Conservation (phyloP, 1,140 invertebrate species). For the Paraescarpia echinospica region DNA sequence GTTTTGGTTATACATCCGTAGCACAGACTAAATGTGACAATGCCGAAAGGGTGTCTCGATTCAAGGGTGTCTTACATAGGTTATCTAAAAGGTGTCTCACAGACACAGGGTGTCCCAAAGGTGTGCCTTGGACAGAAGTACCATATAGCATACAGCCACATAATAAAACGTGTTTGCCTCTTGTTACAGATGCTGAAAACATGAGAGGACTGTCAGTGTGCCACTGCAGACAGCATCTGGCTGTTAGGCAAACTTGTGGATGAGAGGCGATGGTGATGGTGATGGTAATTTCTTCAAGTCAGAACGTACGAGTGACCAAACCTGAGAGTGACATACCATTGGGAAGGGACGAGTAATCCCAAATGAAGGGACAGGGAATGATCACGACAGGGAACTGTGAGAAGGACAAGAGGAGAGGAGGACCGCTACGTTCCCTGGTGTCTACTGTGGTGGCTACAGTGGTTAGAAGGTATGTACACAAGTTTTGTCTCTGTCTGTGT, state of each 20-base stretch:
- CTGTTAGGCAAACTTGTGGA: background rate
- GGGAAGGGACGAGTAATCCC: background rate
- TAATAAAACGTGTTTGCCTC: background rate
- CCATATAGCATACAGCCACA: background rate
- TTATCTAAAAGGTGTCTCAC: background rate
- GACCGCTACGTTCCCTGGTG: background rate
- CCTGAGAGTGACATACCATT: background rate
- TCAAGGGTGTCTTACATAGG: background rate
- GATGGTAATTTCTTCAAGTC: background rate
- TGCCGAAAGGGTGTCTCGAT: too few relatives aligned
- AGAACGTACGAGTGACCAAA: background rate
- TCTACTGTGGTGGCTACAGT: background rate
- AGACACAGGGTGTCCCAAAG: too few relatives aligned
- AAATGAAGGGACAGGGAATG: background rate
- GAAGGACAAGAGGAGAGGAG: background rate
- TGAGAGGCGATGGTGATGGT: background rate
- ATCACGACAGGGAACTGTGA: background rate
- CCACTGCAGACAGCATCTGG: background rate
- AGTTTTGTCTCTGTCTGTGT: background rate
- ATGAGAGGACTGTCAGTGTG: background rate
- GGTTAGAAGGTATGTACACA: background rate
- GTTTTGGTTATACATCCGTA: too few relatives aligned
- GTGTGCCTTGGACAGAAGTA: background rate
- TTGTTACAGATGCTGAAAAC: background rate
- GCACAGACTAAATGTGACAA: background rate